Conservation (phyloP, 2,113 vertebrate species). For the Notechis scutatus region DNA sequence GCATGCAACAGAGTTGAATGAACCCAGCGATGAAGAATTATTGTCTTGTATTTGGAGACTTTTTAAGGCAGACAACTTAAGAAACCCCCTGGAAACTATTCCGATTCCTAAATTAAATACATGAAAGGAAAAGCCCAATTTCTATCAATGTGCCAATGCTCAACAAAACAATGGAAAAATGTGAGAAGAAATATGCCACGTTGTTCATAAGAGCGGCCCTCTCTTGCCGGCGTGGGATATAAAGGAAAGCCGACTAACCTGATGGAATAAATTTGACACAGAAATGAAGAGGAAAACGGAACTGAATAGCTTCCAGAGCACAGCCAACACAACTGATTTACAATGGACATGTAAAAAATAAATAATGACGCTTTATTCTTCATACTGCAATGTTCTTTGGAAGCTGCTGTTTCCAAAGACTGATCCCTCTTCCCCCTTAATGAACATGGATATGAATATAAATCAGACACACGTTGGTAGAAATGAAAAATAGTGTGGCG, state of each 20-base stretch:
- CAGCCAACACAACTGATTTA: background rate
- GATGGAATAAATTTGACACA: background rate
- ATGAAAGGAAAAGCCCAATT: background rate
- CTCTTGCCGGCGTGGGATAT: background rate
- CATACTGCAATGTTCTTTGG: constrained; percentile 3
- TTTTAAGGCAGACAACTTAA: background rate
- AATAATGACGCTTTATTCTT: background rate
- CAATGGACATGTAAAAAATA: background rate
- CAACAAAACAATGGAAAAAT: constrained; percentile 6
- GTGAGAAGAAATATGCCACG: background rate
- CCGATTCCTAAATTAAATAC: background rate
- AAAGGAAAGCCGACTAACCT: background rate
- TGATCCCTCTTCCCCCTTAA: background rate
- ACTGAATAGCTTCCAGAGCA: background rate
- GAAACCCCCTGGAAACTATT: background rate
- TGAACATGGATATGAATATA: background rate
- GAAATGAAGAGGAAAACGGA: background rate
- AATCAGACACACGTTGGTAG: background rate
- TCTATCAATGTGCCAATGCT: background rate
- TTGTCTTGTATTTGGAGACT: background rate
- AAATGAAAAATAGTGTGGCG: constrained; percentile 10
- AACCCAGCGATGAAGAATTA: background rate
- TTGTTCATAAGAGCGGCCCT: background rate
- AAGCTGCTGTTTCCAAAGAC: background rate
- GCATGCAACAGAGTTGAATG: background rate